Evolutionary conservation across 2,797 vertebrate genomes (phyloP), one percentile per base, ranked within the genome.

Genomic region (Artibeus jamaicensis): DNA sequence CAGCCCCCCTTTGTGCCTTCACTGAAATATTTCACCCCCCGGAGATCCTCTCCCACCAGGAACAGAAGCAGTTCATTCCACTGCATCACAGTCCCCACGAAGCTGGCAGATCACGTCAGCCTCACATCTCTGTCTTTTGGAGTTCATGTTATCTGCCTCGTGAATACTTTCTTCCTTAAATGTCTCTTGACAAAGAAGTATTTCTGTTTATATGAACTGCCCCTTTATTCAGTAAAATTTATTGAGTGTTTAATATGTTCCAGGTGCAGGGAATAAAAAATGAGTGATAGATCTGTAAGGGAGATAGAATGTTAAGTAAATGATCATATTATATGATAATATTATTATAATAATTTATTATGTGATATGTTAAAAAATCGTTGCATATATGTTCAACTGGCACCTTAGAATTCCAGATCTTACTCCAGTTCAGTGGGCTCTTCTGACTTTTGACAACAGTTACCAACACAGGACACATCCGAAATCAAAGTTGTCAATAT

Each of bases 141-240:
- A 44, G 37, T 65, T 70, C 26, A 14, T 37, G 44, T 89, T 68
- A 59, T 70, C 39, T 46, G 50, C 1, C 39, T 77, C 29, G 29
- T 37, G 53, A 82, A 78, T 73, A 44, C 34, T 84, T 87, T 76
- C 34, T 26, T 89, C 32, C 29, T 74, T 44, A 84, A 84, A 50
- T 67, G 21, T 42, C 34, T 93, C 70, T 65, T 71, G 19, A 79
- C 39, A 89, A 86, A 24, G 68, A 78, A 90, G 2, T 55, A 1
- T 77, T 50, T 76, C 81, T 34, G 46, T 76, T 76, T 70, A 50
- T 44, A 83, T n/a, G 65, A 79, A 68, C 53, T 34, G 48, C 62
- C 91, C n/a, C 76, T 67, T 76, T 44, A 93, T 53, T 95, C 73
- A n/a, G 42, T 88, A 67, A 91, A 76, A 42, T 86, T 26, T 82